Evolutionary conservation across 2,113 vertebrate species (phyloP).

Genomic region (Lamprotornis superbus): DNA sequence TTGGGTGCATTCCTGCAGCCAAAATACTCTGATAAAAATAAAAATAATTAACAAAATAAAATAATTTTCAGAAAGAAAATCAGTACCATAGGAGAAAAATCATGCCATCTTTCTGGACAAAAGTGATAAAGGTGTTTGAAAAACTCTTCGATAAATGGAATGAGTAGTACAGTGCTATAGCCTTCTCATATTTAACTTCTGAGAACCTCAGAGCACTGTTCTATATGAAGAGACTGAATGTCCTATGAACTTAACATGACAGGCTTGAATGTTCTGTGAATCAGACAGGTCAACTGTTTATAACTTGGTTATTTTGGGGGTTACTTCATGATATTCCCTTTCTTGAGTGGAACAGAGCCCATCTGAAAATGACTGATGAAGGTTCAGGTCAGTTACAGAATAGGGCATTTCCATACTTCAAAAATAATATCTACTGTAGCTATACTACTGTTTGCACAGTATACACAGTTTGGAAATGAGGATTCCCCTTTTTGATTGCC

Average conservation of each 20-base stretch:
- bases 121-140: background rate
- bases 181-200: conserved; percentile 4
- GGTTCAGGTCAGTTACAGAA: background rate
- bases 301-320: background rate
- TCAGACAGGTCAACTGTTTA: background rate
- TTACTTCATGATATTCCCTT: background rate
- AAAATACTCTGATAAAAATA: background rate
- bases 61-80: background rate
- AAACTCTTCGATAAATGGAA: background rate
- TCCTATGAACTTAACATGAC: background rate
- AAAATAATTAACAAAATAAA: background rate
- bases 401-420: background rate
- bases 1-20: background rate
- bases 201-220: background rate
- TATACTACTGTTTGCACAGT: background rate
- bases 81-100: background rate
- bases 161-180: background rate
- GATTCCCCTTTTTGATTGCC: background rate
- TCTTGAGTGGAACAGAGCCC: background rate
- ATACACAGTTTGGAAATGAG: background rate
- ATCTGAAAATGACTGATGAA: background rate
- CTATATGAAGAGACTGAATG: background rate
- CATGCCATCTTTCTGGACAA: background rate
- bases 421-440: background rate
- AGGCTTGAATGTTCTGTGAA: background rate